phyloP scores from a whole-genome alignment of 2,888 invertebrate species.

The Zootermopsis nevadensis region DNA sequence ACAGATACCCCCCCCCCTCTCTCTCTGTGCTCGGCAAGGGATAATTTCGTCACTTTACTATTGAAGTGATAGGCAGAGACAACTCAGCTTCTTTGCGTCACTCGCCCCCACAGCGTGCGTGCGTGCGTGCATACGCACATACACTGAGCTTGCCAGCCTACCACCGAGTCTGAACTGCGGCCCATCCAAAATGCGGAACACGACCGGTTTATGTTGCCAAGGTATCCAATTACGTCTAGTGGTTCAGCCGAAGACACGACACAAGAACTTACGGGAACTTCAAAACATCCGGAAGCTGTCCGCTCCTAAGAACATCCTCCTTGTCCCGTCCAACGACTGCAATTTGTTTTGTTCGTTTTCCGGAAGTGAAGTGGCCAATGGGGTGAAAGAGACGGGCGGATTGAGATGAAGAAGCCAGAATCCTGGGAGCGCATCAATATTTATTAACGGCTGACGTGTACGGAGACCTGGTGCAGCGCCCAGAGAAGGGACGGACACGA shows the following conservation, averaged over 20 bases:
- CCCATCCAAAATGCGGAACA: too few relatives aligned
- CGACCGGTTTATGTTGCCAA: too few relatives aligned
- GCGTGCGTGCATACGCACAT: too few relatives aligned
- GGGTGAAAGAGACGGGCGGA: conserved; percentile 16
- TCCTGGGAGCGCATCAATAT: conserved; percentile 45
- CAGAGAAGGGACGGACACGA: conserved; percentile 32
- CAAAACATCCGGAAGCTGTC: not conserved
- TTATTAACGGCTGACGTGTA: conserved; percentile 47
- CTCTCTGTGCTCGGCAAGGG: conserved; percentile 34
- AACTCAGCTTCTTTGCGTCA: not conserved
- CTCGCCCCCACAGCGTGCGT: not conserved
- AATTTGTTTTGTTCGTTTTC: conserved; percentile 48
- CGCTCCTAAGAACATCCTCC: not conserved
- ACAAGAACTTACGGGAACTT: not conserved
- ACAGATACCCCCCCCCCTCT: conserved; percentile 53
- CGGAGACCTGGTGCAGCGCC: conserved; percentile 13
- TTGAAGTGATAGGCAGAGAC: conserved; percentile 7
- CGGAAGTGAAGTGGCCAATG: conserved; percentile 37
- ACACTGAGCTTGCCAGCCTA: too few relatives aligned
- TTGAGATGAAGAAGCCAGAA: conserved; percentile 31
- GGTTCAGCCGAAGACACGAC: not conserved
- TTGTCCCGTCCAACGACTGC: conserved; percentile 40
- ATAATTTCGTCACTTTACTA: conserved; percentile 48
- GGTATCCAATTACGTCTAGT: not conserved
- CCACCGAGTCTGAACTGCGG: too few relatives aligned